phyloP scores from a whole-genome alignment of 2,797 vertebrate genomes.

The Sebastes trivittatus region DNA sequence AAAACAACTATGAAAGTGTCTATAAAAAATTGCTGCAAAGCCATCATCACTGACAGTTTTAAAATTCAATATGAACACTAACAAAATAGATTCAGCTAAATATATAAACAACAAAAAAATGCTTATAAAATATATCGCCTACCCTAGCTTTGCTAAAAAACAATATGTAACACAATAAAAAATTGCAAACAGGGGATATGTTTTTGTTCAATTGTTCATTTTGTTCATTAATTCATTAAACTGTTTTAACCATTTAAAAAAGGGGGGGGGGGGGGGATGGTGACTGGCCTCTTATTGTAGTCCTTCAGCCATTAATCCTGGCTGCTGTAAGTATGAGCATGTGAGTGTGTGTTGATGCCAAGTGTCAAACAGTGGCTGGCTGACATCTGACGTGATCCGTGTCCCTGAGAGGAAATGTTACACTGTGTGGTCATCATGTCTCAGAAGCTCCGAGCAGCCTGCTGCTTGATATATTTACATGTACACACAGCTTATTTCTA shows the following conservation, averaged over 20 bases:
- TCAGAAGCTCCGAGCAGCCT: conserved; percentile 8
- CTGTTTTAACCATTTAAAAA: not conserved
- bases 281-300: not conserved
- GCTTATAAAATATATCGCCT: too few species aligned
- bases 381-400: conserved; percentile 44
- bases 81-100: not conserved
- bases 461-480: conserved; percentile 54
- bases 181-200: not conserved
- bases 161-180: not conserved
- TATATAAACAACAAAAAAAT: too few species aligned
- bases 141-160: too few species aligned
- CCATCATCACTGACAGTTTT: not conserved
- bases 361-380: conserved; percentile 36
- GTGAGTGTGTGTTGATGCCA: conserved; percentile 25
- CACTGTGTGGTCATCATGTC: conserved; percentile 33
- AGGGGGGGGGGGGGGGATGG: not conserved
- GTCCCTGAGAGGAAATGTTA: conserved; percentile 37
- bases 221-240: not conserved
- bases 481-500: conserved; percentile 45
- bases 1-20: not conserved
- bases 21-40: not conserved
- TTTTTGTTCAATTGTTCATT: too few species aligned
- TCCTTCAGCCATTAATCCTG: conserved; percentile 26
- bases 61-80: not conserved
- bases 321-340: conserved; percentile 20